Evolutionary conservation across 2,888 invertebrate species (phyloP).

Genomic region (Spilarctia lutea): DNA sequence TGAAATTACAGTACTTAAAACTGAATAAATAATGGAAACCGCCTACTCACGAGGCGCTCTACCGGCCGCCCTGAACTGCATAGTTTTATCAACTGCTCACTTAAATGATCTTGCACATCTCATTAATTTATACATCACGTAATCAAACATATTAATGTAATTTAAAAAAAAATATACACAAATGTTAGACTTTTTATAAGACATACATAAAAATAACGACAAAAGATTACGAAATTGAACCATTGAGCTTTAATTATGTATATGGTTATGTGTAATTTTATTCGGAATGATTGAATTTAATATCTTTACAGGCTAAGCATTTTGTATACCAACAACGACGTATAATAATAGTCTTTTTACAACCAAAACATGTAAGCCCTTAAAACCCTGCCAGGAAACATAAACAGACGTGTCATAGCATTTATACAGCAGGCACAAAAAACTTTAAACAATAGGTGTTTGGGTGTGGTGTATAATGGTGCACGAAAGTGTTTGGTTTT

Average conservation of each 20-base stretch:
- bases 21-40: constrained; percentile 64
- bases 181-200: background rate
- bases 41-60: constrained; percentile 57
- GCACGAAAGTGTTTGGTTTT: constrained; percentile 40
- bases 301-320: background rate
- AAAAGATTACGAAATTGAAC: too few relatives aligned
- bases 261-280: background rate
- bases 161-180: background rate
- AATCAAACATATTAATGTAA: background rate
- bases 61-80: constrained; percentile 59
- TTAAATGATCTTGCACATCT: constrained; percentile 50
- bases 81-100: constrained; percentile 62
- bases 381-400: constrained; percentile 18
- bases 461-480: constrained; percentile 49
- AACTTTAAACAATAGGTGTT: constrained; percentile 60
- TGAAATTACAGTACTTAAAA: constrained; percentile 57
- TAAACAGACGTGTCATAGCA: constrained; percentile 22
- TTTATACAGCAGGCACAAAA: constrained; percentile 45
- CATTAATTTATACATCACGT: constrained; percentile 36
- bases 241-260: background rate
- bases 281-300: background rate
- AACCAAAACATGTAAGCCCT: constrained; percentile 1
- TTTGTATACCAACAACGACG: background rate
- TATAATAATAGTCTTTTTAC: background rate
- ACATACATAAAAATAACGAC: background rate